Base-by-base conservation (phyloP, 2,888 invertebrate species). In the Drymonia ruficornis region DNA sequence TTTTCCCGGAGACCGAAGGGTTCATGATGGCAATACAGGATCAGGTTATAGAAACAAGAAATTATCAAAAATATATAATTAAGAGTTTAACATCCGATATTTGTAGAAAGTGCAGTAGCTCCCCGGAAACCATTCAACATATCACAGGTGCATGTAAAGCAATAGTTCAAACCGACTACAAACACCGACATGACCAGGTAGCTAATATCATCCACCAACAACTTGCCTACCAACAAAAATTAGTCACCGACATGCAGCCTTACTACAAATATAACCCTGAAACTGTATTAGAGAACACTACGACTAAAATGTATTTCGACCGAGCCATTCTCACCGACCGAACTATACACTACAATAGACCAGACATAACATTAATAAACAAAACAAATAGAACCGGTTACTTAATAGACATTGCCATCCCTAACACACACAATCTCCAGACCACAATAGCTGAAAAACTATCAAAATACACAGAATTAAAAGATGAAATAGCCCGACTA, bases 381-480 rank as follows among this genome's bases (percentile, higher is more conserved):
- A 55, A 64, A 52, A 40, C 15, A 4, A 52, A 50, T n/a, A 55
- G 56, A 59, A 55, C 49, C 1, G 51, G 31, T 19, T 49, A 45
- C 1, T 12, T 64, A 2, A 59, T 61, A 38, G 56, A 59, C 31
- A 55, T 56, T n/a, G 57, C 59, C 4, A 31, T 59, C 16, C 55
- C 3, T 53, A 57, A n/a, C n/a, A n/a, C n/a, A n/a, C n/a, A n/a
- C n/a, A n/a, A n/a, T n/a, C n/a, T n/a, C n/a, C n/a, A n/a, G 46
- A 55, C 13, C 12, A 63, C 63, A 47, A 55, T 59, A 51, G 38
- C 55, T 11, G 61, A 63, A 34, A 65, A 60, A 50, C 16, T 62
- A 11, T 45, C 34, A 1, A 62, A 62, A 52, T 61, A 62, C 40
- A 49, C 40, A 18, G 45, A 34, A 34, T 11, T 28, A 3, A 28